phyloP scores from a whole-genome alignment of 2,113 vertebrate species.

The Neofelis nebulosa region DNA sequence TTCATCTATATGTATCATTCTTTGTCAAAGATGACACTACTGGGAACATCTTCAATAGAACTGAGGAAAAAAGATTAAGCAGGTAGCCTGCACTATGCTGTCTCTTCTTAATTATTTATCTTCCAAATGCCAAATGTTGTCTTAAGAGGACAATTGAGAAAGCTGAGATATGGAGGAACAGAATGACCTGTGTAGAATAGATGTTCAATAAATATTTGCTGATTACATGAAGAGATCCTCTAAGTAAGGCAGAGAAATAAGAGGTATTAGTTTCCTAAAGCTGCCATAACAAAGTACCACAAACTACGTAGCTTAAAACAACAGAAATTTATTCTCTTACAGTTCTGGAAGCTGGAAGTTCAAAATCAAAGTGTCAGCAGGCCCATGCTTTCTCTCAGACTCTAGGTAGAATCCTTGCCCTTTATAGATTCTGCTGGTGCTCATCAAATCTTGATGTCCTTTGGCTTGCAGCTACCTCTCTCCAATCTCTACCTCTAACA shows the following conservation, averaged over 20 bases:
- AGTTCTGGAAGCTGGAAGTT: neutral
- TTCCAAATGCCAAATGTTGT: neutral
- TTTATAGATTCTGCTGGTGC: neutral
- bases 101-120: slow-evolving; percentile 52
- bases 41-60: slow-evolving; percentile 46
- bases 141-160: slow-evolving; percentile 17
- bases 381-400: neutral
- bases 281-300: neutral
- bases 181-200: neutral
- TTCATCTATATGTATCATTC: slow-evolving; percentile 45
- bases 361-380: neutral
- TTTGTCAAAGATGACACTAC: slow-evolving; percentile 58
- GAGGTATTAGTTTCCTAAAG: neutral
- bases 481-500: neutral
- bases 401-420: neutral
- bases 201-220: slow-evolving; percentile 10
- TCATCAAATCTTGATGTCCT: neutral
- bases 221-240: neutral
- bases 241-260: neutral
- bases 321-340: neutral
- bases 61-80: neutral
- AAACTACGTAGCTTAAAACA: neutral
- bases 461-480: neutral
- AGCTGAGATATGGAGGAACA: neutral
- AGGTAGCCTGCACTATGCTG: neutral